Base-by-base conservation (phyloP, 2,113 vertebrate species). In the Heptranchias perlo region DNA sequence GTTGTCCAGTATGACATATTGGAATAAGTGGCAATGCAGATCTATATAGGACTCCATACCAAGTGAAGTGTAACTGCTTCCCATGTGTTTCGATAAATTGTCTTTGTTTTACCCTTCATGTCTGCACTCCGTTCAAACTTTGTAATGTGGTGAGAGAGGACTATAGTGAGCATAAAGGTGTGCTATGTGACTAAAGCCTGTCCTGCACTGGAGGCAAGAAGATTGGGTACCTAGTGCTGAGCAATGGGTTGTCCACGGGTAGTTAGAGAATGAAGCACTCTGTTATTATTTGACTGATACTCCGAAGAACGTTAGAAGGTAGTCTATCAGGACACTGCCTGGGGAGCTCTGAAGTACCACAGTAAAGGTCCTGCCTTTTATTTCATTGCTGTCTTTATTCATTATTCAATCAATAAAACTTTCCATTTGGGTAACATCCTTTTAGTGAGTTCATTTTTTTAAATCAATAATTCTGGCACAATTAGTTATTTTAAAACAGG, bases 391-490 rank as follows among this genome's bases (percentile, higher is more conserved):
- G 11, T 39, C 23, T 89, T 31, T 89, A 52, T 89, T 89, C 47
- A 86, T 69, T 69, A 69, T 86, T 86, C 8, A 86, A 49, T 86
- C 86, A 89, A 89, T 89, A 54, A 52, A 89, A 89, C 47, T 54
- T 84, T 31, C 28, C 25, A 31, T 82, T 47, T 89, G 25, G 6
- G 44, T 54, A 89, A 89, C 49, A 86, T 54, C 49, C 18, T 52
- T 89, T 54, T 31, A 11, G 49, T 89, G 49, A 54, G 49, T 89
- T 89, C 86, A 89, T 4, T 54, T 89, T 82, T 82, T 82, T 44
- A 44, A n/a, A 82, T 82, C 78, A 82, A 23, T 82, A 82, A 69
- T 25, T 18, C 78, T 82, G 39, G 4, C 39, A 44, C 39, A 23
- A 73, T 73, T 73, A 73, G 16, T 52, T 52, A 89, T 89, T 54